These are phyloP conservation scores for Magallana angulata DNA, from an alignment of 1,140 invertebrate genomes.

Conservation along the genomic window DNA sequence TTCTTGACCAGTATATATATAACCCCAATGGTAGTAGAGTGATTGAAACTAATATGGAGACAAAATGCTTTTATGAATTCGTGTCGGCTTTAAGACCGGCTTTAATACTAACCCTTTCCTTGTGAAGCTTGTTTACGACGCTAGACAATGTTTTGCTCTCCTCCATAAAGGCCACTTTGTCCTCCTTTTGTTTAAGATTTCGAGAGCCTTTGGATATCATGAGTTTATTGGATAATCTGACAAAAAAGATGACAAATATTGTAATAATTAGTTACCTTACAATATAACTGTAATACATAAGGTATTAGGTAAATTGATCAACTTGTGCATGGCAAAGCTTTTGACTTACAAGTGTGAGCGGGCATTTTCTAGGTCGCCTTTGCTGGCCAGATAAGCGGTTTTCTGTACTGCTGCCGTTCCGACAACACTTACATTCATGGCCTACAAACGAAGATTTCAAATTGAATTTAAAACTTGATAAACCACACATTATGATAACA, in stretches of 20 bases:
- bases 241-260: not conserved
- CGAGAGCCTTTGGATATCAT: conserved; percentile 33
- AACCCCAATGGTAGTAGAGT: too few species aligned
- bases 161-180: conserved; percentile 31
- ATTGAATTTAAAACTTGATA: too few species aligned
- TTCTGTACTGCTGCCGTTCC: conserved; percentile 62
- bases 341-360: conserved; percentile 63
- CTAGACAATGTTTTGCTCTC: not conserved
- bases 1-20: too few species aligned
- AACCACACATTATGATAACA: too few species aligned
- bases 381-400: conserved; percentile 60
- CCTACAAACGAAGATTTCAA: conserved; percentile 51
- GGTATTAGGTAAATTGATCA: too few species aligned
- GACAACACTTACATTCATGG: conserved; percentile 67
- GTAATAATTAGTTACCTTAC: too few species aligned
- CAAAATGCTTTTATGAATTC: too few species aligned
- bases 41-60: too few species aligned
- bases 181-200: not conserved
- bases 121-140: not conserved
- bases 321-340: too few species aligned
- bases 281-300: too few species aligned
- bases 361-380: conserved; percentile 55
- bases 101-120: not conserved
- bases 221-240: conserved; percentile 3
- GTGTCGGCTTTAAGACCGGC: too few species aligned